A percentile compares a stretch with the other conserved stretches of the same genome.
phyloP scores from a whole-genome alignment of 2,888 invertebrate species.

The Cryptophagus acutangulus region DNA sequence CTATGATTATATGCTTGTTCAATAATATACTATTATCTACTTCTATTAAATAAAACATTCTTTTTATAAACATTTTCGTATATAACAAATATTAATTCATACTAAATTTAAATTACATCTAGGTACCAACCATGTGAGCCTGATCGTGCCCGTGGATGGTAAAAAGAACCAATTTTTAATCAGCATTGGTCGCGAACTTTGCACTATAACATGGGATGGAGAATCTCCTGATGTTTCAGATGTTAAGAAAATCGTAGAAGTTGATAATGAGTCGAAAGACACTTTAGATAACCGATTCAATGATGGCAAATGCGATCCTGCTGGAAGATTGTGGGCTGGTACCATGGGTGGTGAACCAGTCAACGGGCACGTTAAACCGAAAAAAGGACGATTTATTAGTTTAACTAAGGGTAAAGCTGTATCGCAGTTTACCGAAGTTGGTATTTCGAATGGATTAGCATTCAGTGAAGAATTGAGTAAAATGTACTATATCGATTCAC shows the following conservation, averaged over 20 bases:
- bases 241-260: constrained; percentile 52
- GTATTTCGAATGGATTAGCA: constrained; percentile 61
- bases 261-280: constrained; percentile 54
- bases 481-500: constrained; percentile 74
- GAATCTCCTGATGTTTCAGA: constrained; percentile 50
- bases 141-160: constrained; percentile 63
- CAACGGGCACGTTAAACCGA: constrained; percentile 33
- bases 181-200: constrained; percentile 56
- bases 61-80: too few relatives aligned
- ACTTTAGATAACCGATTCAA: constrained; percentile 61
- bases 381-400: constrained; percentile 30
- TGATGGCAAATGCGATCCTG: constrained; percentile 74
- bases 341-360: constrained; percentile 48
- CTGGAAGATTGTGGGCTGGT: constrained; percentile 61
- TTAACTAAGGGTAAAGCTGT: constrained; percentile 23
- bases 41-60: constrained; percentile 7
- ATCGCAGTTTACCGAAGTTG: constrained; percentile 27
- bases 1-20: too few relatives aligned
- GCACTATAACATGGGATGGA: constrained; percentile 63
- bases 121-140: constrained; percentile 39
- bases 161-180: constrained; percentile 59
- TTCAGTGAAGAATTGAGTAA: constrained; percentile 63
- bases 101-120: constrained; percentile 6
- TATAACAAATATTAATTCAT: constrained; percentile 9
- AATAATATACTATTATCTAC: too few relatives aligned